A percentile compares a stretch with the other conserved stretches of the same genome.
Conservation (phyloP, 2,888 invertebrate species). For the Drosophila pseudotalamancana region DNA sequence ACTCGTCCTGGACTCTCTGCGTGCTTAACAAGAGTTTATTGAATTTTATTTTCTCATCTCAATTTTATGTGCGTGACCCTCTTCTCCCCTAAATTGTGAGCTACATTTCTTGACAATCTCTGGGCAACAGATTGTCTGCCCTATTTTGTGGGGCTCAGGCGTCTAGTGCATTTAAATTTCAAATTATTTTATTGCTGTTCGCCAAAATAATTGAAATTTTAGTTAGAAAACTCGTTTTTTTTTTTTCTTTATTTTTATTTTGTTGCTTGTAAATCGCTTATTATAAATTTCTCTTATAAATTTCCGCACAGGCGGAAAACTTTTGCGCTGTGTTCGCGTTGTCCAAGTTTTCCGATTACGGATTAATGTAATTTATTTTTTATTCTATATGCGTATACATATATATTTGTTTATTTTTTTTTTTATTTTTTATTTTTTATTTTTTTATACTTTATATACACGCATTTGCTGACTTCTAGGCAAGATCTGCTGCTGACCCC, state of each 20-base stretch:
- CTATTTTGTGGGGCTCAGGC: constrained; percentile 23
- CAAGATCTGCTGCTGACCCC: constrained; percentile 45
- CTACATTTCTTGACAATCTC: constrained; percentile 40
- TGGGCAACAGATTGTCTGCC: constrained; percentile 70
- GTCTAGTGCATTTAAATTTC: constrained; percentile 73
- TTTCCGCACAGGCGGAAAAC: constrained; percentile 54
- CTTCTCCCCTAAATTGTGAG: not conserved
- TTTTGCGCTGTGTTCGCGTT: constrained; percentile 50
- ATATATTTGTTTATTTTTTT: constrained; percentile 29
- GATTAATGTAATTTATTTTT: constrained; percentile 77
- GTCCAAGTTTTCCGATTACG: constrained; percentile 81
- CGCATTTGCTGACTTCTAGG: constrained; percentile 37
- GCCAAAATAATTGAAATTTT: constrained; percentile 75
- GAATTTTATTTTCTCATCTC: constrained; percentile 79
- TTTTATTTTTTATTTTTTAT: constrained; percentile 21
- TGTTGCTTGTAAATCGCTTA: constrained; percentile 75
- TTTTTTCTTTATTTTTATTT: constrained; percentile 28
- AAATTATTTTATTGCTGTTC: constrained; percentile 71
- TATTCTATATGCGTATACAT: constrained; percentile 24
- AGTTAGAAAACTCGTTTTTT: constrained; percentile 69
- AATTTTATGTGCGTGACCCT: constrained; percentile 67
- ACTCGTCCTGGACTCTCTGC: constrained; percentile 47
- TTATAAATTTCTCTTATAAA: constrained; percentile 63
- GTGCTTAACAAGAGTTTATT: constrained; percentile 80
- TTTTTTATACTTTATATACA: constrained; percentile 26